A percentile compares a stretch with the other conserved stretches of the same genome.
These are phyloP conservation scores for Plectrocnemia conspersa DNA, from an alignment of 1,140 invertebrate genomes.

Conservation along the genomic window DNA sequence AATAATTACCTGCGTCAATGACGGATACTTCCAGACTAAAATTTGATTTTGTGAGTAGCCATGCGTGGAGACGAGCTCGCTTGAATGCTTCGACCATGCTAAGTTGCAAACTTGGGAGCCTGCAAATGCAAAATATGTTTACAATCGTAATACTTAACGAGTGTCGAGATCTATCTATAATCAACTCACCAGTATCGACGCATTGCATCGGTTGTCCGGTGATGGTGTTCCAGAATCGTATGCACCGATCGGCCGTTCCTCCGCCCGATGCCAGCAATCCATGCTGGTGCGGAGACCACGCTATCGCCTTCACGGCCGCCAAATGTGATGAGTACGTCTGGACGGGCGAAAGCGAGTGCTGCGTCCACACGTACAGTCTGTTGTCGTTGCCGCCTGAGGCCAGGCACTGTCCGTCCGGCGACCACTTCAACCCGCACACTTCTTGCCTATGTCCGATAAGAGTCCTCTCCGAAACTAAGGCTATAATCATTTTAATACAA, in stretches of 20 bases:
- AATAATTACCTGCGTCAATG: conserved; percentile 62
- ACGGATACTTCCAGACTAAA: conserved; percentile 98
- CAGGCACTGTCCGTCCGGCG: conserved; percentile 95
- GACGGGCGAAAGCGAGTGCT: conserved; percentile 78
- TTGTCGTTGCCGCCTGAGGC: conserved; percentile 99
- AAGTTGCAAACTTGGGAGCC: conserved; percentile 98
- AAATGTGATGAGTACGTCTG: conserved; percentile 97
- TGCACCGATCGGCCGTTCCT: conserved; percentile 96
- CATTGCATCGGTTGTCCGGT: conserved; percentile 99
- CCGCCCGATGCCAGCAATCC: conserved; percentile 95
- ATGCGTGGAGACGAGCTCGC: conserved; percentile 96
- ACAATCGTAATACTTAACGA: neutral
- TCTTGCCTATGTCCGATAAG: conserved; percentile 94
- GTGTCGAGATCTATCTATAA: neutral
- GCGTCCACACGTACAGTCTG: conserved; percentile 96
- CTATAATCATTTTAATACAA: conserved; percentile 38
- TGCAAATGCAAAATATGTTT: conserved; percentile 36
- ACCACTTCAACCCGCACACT: conserved; percentile 99
- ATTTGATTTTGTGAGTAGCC: conserved; percentile 99
- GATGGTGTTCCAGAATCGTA: conserved; percentile 98
- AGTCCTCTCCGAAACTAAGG: conserved; percentile 67
- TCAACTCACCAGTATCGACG: conserved; percentile 81
- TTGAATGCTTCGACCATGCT: conserved; percentile 98
- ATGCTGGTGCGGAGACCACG: conserved; percentile 99
- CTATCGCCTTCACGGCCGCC: conserved; percentile 98